phyloP scores from a whole-genome alignment of 2,113 vertebrate species.

The Heterotis niloticus region DNA sequence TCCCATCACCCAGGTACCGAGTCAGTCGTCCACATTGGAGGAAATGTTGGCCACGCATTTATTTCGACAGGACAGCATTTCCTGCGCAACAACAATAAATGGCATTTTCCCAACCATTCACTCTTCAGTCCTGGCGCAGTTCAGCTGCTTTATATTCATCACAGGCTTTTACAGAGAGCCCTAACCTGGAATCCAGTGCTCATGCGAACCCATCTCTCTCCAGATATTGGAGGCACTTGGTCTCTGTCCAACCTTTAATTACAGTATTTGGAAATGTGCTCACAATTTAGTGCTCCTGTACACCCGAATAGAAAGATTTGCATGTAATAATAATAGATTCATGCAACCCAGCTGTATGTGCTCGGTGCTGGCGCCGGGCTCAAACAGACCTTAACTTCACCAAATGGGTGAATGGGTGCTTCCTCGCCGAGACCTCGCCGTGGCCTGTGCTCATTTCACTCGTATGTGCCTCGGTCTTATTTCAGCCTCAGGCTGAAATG shows the following conservation, averaged over 20 bases:
- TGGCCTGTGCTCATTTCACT: background rate
- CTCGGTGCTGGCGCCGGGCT: background rate
- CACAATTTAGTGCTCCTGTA: background rate
- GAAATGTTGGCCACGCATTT: background rate
- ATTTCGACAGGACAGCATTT: background rate
- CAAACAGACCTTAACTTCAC: background rate
- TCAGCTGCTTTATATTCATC: background rate
- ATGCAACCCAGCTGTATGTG: no score
- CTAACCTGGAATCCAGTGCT: background rate
- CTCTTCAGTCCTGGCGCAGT: background rate
- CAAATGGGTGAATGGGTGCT: background rate
- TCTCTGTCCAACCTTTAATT: background rate
- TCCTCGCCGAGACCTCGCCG: background rate
- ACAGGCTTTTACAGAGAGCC: background rate
- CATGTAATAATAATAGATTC: background rate
- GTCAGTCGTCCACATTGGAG: background rate
- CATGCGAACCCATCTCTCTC: background rate
- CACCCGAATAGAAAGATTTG: constrained; percentile 10
- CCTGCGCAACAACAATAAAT: background rate
- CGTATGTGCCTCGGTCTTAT: background rate
- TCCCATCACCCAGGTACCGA: background rate
- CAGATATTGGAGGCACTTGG: background rate
- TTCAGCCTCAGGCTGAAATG: background rate
- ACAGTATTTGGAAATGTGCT: background rate
- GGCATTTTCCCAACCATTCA: background rate